Base-by-base conservation (phyloP, 2,888 invertebrate species). In the Petrolisthes manimaculis region DNA sequence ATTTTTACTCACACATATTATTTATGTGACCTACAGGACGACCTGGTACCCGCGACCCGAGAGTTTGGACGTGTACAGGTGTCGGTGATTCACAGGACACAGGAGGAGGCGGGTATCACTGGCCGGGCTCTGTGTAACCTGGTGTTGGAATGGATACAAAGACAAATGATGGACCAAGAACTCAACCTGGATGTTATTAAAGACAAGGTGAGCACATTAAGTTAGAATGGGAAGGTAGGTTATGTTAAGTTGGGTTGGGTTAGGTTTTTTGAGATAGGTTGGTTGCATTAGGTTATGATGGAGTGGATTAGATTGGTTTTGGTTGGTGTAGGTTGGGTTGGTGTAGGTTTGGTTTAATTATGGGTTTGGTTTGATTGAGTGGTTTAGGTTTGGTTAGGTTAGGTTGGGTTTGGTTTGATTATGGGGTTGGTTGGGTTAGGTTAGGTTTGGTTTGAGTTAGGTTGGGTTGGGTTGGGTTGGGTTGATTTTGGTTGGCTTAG, bases 71-170 rank as follows among this genome's bases (percentile, higher is more conserved):
- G 95, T 92, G 94, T 96, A 80, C 95, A 95, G 91, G 95, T 97
- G 89, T 96, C 96, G 93, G 94, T 97, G 91, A 93, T 97, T 91
- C 96, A 96, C 92, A 95, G 95, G 92, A 95, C 95, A 21, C 94
- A 95, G 92, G 95, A 95, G 91, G 95, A 95, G 94, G 95, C 92
- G 74, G 92, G 93, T 92, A 93, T 94, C 69, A 94, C 94, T 91
- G 94, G 94, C 89, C 94, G 94, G 87, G 95, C 95, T 54, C 93
- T 96, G 83, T 95, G 95, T 91, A 94, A 94, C 80, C 93, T 95
- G 90, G 95, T 95, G 5, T 93, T 95, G 79, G 95, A 95, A 91
- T 96, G 95, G 95, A 94, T 95, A 21, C 93, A 92, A 91, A 92
- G 92, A 87, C 92, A 93, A 84, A 92, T 93, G 86, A 92, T 92